Percentiles rank a stretch among this genome's conserved stretches.
Evolutionary conservation across 2,113 vertebrate species (phyloP).

Genomic region (Barnardius zonarius): DNA sequence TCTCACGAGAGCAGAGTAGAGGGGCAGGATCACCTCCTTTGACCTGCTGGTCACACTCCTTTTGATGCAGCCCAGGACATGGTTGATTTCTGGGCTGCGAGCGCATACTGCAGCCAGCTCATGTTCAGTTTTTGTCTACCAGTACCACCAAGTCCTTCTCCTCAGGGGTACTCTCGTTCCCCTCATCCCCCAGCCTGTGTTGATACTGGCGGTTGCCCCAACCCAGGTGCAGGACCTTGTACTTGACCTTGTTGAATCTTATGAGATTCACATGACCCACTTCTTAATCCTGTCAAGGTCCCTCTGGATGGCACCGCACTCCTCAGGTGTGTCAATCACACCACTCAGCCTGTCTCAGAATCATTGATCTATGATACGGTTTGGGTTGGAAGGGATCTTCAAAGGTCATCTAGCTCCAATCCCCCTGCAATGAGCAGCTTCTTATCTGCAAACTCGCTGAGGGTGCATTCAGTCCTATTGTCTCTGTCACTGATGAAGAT

Average conservation of each 20-base stretch:
- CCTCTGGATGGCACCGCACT: not conserved
- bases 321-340: rapidly evolving
- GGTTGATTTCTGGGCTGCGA: rapidly evolving
- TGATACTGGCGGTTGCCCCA: rapidly evolving
- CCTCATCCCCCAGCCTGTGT: not conserved
- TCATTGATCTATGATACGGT: not conserved
- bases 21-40: not conserved
- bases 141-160: not conserved
- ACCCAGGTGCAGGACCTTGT: not conserved
- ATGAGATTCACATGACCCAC: rapidly evolving
- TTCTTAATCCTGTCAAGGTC: not conserved
- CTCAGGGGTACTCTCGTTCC: not conserved
- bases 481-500: too few relatives aligned
- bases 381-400: not conserved
- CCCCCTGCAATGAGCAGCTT: not conserved
- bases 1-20: not conserved
- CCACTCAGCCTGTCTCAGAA: not conserved
- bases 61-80: not conserved
- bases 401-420: not conserved
- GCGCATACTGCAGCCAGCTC: rapidly evolving
- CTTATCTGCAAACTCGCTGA: not conserved
- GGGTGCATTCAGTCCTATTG: not conserved
- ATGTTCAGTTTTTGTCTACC: not conserved
- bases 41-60: rapidly evolving
- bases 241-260: not conserved